These are phyloP conservation scores for Diloba caeruleocephala DNA, from an alignment of 2,888 invertebrate species.

Conservation along the genomic window DNA sequence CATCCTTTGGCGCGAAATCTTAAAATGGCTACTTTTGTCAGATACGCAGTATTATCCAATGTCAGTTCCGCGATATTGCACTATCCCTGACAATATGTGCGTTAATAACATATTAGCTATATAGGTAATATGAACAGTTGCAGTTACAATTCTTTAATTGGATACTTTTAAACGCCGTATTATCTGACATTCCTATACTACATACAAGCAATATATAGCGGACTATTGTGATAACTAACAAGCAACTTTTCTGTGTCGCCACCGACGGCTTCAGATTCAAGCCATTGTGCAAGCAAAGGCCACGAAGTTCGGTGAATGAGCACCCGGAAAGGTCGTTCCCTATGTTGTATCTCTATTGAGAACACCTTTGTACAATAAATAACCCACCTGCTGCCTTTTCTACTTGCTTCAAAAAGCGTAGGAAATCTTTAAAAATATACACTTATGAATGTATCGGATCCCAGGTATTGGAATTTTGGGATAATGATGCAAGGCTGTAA, in stretches of 20 bases:
- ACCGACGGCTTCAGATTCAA: constrained; percentile 63
- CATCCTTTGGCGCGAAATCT: too few species aligned
- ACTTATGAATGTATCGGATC: constrained; percentile 32
- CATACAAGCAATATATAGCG: constrained; percentile 17
- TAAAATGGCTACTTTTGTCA: too few species aligned
- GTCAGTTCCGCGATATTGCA: too few species aligned
- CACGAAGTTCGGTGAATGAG: constrained; percentile 75
- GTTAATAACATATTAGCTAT: too few species aligned
- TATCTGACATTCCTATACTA: constrained; percentile 13
- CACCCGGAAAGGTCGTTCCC: constrained; percentile 74
- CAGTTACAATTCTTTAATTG: constrained; percentile 20
- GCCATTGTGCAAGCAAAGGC: constrained; percentile 78
- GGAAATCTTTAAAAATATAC: constrained; percentile 43
- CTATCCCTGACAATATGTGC: too few species aligned
- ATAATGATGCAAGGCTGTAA: too few species aligned
- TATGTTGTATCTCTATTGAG: constrained; percentile 74
- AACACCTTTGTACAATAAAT: constrained; percentile 69
- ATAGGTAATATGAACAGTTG: background rate
- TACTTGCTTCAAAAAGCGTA: constrained; percentile 50
- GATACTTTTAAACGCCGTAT: constrained; percentile 8
- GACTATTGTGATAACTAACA: constrained; percentile 59
- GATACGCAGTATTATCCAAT: too few species aligned
- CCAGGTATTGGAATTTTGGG: constrained; percentile 9
- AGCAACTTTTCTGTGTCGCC: constrained; percentile 61
- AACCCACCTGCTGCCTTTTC: constrained; percentile 63